These are phyloP conservation scores for Malurus alboscapulatus DNA, from an alignment of 2,113 vertebrate species.

Conservation along the genomic window DNA sequence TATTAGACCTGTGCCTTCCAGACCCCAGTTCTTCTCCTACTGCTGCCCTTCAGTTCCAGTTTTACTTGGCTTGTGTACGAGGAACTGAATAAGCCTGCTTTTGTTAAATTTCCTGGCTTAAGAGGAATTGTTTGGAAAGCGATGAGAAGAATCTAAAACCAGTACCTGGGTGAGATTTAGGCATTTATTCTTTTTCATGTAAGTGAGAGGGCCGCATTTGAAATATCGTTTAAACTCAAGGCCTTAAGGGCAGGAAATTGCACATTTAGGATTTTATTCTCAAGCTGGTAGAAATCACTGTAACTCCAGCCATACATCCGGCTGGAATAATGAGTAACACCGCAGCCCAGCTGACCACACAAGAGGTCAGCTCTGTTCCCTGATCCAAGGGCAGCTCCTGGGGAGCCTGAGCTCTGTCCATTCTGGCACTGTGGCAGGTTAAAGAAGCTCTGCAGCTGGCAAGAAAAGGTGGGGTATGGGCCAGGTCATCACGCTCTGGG, in stretches of 20 bases:
- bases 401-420: neutral
- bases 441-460: accelerated
- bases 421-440: neutral
- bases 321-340: neutral
- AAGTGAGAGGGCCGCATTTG: neutral
- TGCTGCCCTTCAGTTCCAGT: neutral
- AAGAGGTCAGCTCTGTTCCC: neutral
- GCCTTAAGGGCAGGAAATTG: constrained; percentile 36
- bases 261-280: constrained; percentile 33
- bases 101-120: neutral
- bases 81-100: neutral
- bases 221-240: constrained; percentile 1
- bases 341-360: neutral
- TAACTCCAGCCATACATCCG: neutral
- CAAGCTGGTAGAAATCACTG: constrained; percentile 10
- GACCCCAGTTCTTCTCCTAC: neutral
- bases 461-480: neutral
- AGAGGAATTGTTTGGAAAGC: neutral
- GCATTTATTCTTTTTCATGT: neutral
- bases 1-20: constrained; percentile 8
- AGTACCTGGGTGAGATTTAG: neutral
- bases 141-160: neutral
- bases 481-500: accelerated
- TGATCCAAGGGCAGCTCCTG: neutral
- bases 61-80: neutral